Conservation (phyloP, 2,113 vertebrate genomes). For the Phrynocephalus versicolor region DNA sequence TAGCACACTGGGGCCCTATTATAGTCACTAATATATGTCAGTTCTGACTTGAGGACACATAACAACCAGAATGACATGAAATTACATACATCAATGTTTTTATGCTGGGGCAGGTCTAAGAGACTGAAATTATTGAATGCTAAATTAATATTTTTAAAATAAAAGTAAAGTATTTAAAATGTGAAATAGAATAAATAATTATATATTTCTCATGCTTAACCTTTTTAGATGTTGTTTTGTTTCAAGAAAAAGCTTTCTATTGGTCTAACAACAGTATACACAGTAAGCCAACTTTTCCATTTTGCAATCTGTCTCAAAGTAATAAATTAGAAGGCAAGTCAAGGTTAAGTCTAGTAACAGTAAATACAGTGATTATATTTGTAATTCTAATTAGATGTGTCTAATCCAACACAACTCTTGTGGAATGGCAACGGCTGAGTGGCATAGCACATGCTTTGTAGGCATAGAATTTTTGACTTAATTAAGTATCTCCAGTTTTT, state of each 20-base stretch:
- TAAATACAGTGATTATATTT: conserved; percentile 31
- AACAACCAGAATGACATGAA: too few relatives aligned
- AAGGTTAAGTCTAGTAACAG: conserved; percentile 4
- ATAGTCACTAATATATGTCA: too few relatives aligned
- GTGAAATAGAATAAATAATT: background rate
- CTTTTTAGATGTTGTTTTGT: background rate
- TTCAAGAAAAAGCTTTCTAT: conserved; percentile 10
- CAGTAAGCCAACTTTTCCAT: background rate
- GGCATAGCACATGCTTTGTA: background rate
- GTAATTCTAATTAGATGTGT: conserved; percentile 24
- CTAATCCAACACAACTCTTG: background rate
- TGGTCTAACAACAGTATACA: background rate
- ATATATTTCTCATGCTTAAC: background rate
- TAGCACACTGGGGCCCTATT: too few relatives aligned
- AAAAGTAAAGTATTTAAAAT: background rate
- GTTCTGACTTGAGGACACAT: too few relatives aligned
- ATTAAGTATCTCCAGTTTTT: background rate
- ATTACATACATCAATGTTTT: background rate
- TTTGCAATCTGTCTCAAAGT: conserved; percentile 28
- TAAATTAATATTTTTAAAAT: background rate
- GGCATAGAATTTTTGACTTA: background rate
- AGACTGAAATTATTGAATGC: background rate
- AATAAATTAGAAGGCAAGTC: conserved; percentile 8
- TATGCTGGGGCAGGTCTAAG: background rate
- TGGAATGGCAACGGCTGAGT: background rate